Evolutionary conservation across 2,797 vertebrate genomes (phyloP), one percentile per base, ranked within the genome.

Genomic region (Halcyon chelicuti): DNA sequence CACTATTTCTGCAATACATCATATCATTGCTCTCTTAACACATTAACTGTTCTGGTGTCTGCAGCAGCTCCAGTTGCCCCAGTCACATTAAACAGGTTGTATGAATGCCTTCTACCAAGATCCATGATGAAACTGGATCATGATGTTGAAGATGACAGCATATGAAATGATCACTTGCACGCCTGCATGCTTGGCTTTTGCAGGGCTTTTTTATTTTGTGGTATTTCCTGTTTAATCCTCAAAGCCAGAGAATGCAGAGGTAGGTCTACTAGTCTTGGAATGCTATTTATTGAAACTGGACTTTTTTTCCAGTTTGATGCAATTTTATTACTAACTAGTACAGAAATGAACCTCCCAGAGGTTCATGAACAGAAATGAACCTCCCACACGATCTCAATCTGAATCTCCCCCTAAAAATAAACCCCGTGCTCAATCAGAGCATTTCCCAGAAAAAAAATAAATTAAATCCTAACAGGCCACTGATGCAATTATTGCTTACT

Each of bases 221-320:
- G 78, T 57, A 92, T 97, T 97, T 96, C 92, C 96, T 97, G 94
- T 96, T 96, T 95, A 96, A 93, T 85, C 54, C 57, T 88, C 74
- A 46, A 87, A 80, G 88, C 78, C 90, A 90, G 86, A 86, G 90
- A 95, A 95, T 44, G 88, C 54, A 95, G 88, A 95, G 95, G 96
- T 94, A 96, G 92, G 74, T 25, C 58, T 73, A 57, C 86, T 73
- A 75, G 40, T 61, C 74, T 76, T 79, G 80, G 92, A 95, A 95
- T 5, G 3, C 49, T 78, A 81, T 81, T 94, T 94, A 88, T 77
- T 77, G 83, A 87, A 84, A 67, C 47, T 8, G 15, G 37, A 82
- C 33, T 28, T 51, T 80, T 60, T 46, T 3, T n/a, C 46, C 71
- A 77, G 71, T 94, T 89, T 89, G 77, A 96, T 89, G 83, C 31